Evolutionary conservation across 2,797 vertebrate species (phyloP), one percentile per base, ranked within the genome.

Genomic region (Furcifer pardalis): DNA sequence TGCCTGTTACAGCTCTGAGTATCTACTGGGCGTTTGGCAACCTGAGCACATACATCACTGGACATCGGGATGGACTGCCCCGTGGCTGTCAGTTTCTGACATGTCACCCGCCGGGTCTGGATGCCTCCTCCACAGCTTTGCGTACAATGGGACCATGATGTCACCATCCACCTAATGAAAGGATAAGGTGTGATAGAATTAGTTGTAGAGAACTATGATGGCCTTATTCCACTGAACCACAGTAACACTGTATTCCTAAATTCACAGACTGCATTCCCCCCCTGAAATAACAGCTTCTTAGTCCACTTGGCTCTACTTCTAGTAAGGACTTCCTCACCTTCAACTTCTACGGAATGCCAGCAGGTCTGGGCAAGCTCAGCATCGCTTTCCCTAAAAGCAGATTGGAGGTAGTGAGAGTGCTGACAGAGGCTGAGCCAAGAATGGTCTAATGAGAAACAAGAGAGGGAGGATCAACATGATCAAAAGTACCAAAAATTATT

Each of bases 131-230:
- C 97, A 1, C 98, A 99, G 88, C 93, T 97, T 87, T 88, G 96
- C 1, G 98, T 97, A 82, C 98, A 99, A 3, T 94, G 79, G 0
- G 97, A 97, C 98, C 98, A 99, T 0, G 96, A 95, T 2, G 97
- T 98, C 35, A 96, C 96, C 92, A 95, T 97, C 98, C 98, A 99
- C 49, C 98, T 98, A 88, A 3, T 42, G 66, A 4, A 35, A 71
- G 56, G 77, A 91, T 0, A 85, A 81, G n/a, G 1, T 63, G 71
- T 42, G 4, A 17, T 2, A 89, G 46, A 65, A 52, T 85, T 42
- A 23, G 23, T 35, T 13, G 52, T 8, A 52, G 44, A 17, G 52
- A 17, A 56, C 52, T 17, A 56, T 56, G 15, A 56, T 17, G 19
- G 52, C 52, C 15, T 17, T 56, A 56, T 56, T 13, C 52, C 17